These are phyloP conservation scores for Pangasius larnaudii DNA, from an alignment of 2,797 vertebrate species.

Conservation along the genomic window DNA sequence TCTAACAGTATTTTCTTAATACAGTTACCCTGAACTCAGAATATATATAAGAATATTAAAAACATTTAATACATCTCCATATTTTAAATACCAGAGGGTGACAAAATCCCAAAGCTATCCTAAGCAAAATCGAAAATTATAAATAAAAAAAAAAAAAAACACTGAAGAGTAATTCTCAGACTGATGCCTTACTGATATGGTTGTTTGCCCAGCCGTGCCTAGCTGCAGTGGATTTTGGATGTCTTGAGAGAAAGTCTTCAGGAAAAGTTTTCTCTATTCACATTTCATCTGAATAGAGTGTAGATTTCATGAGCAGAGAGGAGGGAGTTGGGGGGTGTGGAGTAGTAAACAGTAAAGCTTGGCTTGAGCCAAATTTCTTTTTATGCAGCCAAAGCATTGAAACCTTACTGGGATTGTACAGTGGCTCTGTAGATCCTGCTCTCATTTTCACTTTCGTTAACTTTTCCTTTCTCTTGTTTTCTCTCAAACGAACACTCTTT, in stretches of 20 bases:
- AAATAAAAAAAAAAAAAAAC: no score
- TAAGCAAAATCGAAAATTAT: not conserved
- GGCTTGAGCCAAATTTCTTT: slow-evolving; percentile 2
- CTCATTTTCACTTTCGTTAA: not conserved
- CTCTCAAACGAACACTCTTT: not conserved
- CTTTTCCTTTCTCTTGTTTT: not conserved
- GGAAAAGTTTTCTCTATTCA: slow-evolving; percentile 57
- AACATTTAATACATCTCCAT: not conserved
- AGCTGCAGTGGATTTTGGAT: slow-evolving; percentile 66
- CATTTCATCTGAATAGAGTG: slow-evolving; percentile 75
- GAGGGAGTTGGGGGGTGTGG: not conserved
- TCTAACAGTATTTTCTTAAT: not conserved
- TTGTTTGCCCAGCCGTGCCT: slow-evolving; percentile 70
- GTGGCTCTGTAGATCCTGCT: not conserved
- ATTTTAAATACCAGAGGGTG: not conserved
- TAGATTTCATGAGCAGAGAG: slow-evolving; percentile 67
- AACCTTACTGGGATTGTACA: not conserved
- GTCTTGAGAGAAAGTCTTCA: slow-evolving; percentile 69
- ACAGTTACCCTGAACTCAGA: not conserved
- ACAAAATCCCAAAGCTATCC: not conserved
- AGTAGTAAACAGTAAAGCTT: not conserved
- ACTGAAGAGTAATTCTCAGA: not conserved
- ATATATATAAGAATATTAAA: not conserved
- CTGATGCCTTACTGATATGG: not conserved
- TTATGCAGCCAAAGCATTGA: not conserved